These are phyloP conservation scores for Thalassophryne amazonica DNA, from an alignment of 2,797 vertebrate species.

Conservation along the genomic window DNA sequence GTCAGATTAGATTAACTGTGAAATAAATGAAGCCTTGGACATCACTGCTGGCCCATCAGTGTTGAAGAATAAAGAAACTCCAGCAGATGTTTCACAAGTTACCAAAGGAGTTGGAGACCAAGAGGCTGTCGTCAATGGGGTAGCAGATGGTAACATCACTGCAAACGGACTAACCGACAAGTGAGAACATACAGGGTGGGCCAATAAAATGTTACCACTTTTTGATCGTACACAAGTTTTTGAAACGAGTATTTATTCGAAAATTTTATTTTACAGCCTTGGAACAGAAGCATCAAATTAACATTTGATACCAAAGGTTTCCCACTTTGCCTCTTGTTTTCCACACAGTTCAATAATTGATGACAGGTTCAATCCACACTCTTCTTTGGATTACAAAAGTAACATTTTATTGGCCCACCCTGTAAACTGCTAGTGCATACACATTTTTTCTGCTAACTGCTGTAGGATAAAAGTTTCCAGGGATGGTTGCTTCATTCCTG, in stretches of 20 bases:
- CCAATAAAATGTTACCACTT: too few species aligned
- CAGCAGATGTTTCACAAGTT: conserved; percentile 60
- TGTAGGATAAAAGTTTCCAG: conserved; percentile 34
- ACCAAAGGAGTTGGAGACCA: conserved; percentile 20
- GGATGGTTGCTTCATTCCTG: not conserved
- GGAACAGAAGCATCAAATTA: too few species aligned
- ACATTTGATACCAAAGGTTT: too few species aligned
- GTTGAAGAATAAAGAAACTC: conserved; percentile 49
- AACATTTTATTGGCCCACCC: too few species aligned
- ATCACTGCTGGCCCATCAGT: conserved; percentile 12
- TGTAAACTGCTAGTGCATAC: too few species aligned
- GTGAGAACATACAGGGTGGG: conserved; percentile 31
- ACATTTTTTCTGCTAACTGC: conserved; percentile 32
- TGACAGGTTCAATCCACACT: too few species aligned
- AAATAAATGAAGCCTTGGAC: conserved; percentile 23
- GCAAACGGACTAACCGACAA: conserved; percentile 35
- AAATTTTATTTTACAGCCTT: too few species aligned
- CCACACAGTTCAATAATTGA: too few species aligned
- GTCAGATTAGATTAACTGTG: conserved; percentile 20
- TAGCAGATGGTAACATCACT: conserved; percentile 1
- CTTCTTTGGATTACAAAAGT: too few species aligned
- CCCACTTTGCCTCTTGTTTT: too few species aligned
- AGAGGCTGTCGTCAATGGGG: conserved; percentile 28
- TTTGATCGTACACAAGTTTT: too few species aligned
- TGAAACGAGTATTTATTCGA: too few species aligned